Conservation (phyloP, 1,140 invertebrate genomes). For the Drosophila ficusphila region DNA sequence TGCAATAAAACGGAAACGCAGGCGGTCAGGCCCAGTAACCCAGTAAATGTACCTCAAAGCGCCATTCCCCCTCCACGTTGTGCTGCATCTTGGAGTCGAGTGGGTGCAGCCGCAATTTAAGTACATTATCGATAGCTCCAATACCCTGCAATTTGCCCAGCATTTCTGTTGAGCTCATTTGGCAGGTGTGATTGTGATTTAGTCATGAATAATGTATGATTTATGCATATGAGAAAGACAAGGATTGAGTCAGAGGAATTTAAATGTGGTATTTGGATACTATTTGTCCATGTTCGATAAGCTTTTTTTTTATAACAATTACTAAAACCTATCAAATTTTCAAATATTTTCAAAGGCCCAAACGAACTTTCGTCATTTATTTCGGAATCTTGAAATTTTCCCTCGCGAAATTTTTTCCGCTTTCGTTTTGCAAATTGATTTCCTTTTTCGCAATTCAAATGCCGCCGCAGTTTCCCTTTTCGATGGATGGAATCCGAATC, state of each 20-base stretch:
- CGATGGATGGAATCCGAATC: constrained; percentile 1
- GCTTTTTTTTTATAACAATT: too few species aligned
- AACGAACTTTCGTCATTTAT: neutral
- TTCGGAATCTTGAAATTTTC: neutral
- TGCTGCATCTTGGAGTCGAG: constrained; percentile 22
- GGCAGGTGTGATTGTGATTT: constrained; percentile 37
- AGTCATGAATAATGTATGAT: constrained; percentile 28
- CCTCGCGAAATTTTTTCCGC: neutral
- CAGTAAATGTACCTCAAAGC: constrained; percentile 24
- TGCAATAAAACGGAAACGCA: constrained; percentile 8
- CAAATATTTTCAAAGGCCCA: neutral
- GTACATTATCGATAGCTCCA: neutral
- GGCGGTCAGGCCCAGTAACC: constrained; percentile 42
- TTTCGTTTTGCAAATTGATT: constrained; percentile 31
- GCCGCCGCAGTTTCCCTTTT: constrained; percentile 28
- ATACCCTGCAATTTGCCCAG: constrained; percentile 48
- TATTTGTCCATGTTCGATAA: too few species aligned
- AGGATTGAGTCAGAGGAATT: constrained; percentile 11
- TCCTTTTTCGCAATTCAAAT: constrained; percentile 34
- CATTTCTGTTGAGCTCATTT: constrained; percentile 15
- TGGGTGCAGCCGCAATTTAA: constrained; percentile 29
- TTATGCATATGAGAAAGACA: constrained; percentile 1
- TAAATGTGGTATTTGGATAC: neutral
- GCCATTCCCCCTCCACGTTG: neutral
- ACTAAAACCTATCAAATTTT: too few species aligned